Base-by-base conservation (phyloP, 1,140 invertebrate species). In the Copidosoma floridanum region DNA sequence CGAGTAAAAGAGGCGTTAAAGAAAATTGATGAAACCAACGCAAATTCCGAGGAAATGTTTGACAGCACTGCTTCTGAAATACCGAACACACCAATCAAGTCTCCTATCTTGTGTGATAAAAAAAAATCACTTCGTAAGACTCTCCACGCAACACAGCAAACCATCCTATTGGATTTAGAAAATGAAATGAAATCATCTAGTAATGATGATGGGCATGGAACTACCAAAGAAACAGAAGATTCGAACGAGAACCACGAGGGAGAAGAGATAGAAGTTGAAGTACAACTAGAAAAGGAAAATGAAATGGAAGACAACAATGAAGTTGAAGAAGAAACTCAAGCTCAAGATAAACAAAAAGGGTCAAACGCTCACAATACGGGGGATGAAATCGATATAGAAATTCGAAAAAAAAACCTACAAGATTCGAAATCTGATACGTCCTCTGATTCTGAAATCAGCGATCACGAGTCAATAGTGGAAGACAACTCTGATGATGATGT, bases 21-120 rank as follows among this genome's bases (percentile, higher is more conserved):
- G 20, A 21, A 43, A 37, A 27, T 23, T 40, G 41, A 24, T 3
- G 7, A 47, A 18, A 11, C 4, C 10, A 37, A 37, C 18, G 1
- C 10, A 27, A 1, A 21, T 26, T 50, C 27, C 6, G 14, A 43
- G 14, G 59, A 61, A 16, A 1, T 56, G 20, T 61, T 61, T 20
- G 26, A 32, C 1, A 50, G 2, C 3, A 35, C 24, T 8, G 8
- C 12, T 3, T 61, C 51, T 0, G 59, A 61, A 47, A 14, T 61
- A 8, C 6, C 18, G 3, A 50, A 43, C 21, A 61, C 58, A 7
- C 44, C 58, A 4, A 12, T 29, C 3, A 46, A 53, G 12, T 54
- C 58, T 27, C 18, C 27, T 0, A 20, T 44, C 26, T 23, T 44
- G 14, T 11, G 5, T 18, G 21, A 20, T 10, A 11, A 24, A 14